Percentiles rank a stretch among this genome's conserved stretches.
phyloP scores from a whole-genome alignment of 2,797 vertebrate genomes.

The Crax fasciolata region DNA sequence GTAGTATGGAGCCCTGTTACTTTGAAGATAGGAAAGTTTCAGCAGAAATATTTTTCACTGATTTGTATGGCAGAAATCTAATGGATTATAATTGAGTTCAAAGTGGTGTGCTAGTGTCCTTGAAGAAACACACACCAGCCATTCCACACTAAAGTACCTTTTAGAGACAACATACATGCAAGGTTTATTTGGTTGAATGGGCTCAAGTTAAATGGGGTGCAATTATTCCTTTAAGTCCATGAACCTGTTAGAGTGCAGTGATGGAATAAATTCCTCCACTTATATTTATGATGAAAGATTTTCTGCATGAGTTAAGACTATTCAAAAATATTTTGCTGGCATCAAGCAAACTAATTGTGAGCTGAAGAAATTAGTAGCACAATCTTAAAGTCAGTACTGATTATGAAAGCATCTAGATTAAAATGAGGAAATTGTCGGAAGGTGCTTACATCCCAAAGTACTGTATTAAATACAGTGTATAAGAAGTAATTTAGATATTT shows the following conservation, averaged over 20 bases:
- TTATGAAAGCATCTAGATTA: neutral
- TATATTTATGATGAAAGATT: neutral
- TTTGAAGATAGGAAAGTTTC: neutral
- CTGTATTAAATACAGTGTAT: neutral
- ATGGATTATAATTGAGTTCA: neutral
- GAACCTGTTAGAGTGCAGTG: neutral
- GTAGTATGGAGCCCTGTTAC: neutral
- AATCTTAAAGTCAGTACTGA: neutral
- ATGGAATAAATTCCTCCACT: neutral
- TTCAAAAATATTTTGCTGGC: neutral
- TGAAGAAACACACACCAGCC: neutral
- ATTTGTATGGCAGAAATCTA: neutral
- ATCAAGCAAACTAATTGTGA: neutral
- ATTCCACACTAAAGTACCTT: neutral
- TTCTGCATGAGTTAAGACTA: neutral
- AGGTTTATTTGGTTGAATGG: neutral
- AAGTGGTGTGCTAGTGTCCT: neutral
- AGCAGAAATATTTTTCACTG: neutral
- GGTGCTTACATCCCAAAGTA: neutral
- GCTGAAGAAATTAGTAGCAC: neutral
- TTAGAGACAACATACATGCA: neutral
- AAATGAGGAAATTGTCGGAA: neutral
- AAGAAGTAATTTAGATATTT: neutral
- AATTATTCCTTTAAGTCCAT: neutral
- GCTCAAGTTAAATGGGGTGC: neutral